phyloP scores from a whole-genome alignment of 2,888 invertebrate species.

The Leptopilina drosophilae region DNA sequence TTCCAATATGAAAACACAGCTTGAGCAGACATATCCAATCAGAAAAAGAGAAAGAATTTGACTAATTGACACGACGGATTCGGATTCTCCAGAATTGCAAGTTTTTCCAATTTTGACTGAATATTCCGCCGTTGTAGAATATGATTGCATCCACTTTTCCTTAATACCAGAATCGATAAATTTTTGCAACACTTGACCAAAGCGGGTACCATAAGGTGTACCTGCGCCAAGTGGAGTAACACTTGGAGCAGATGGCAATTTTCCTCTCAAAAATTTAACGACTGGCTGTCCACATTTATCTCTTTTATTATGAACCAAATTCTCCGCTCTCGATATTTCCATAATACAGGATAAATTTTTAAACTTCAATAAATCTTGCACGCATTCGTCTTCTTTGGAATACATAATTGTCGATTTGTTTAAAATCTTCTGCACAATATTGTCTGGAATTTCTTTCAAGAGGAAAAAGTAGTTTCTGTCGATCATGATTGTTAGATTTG shows the following conservation, averaged over 20 bases:
- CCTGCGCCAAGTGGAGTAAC: background rate
- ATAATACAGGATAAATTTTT: background rate
- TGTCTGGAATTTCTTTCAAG: background rate
- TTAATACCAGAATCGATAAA: background rate
- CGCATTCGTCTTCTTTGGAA: background rate
- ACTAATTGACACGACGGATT: background rate
- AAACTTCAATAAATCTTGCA: background rate
- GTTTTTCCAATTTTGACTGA: background rate
- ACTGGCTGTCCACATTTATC: slow-evolving; percentile 1
- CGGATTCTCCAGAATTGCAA: background rate
- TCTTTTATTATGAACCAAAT: background rate
- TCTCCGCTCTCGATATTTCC: background rate
- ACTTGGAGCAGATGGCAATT: background rate
- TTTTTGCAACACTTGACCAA: background rate
- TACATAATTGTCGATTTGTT: background rate
- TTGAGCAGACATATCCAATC: background rate
- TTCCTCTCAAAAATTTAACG: background rate
- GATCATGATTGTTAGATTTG: background rate
- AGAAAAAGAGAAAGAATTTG: background rate
- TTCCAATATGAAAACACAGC: background rate
- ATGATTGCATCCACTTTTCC: background rate
- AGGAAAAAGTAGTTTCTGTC: background rate
- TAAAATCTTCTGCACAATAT: background rate
- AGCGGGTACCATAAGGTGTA: background rate
- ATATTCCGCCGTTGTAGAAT: background rate